Evolutionary conservation across 2,113 vertebrate genomes (phyloP), one percentile per base, ranked within the genome.

Genomic region (Tylochromis polylepis): DNA sequence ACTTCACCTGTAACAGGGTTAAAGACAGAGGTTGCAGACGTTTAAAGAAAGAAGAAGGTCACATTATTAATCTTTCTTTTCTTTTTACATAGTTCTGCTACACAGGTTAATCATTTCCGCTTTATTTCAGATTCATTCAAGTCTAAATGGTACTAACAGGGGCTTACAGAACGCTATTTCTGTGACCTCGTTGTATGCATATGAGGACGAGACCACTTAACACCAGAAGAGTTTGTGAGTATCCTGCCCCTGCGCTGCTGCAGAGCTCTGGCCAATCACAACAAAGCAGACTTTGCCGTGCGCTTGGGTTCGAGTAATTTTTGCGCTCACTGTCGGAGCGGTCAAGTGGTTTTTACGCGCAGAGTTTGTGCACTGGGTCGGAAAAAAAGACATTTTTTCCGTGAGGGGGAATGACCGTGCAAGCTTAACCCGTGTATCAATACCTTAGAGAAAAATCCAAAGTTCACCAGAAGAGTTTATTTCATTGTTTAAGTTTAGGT

Each of bases 221-320:
- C 55, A 22, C 14, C 56, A 2, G 7, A 20, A 9, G 49, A 49
- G 20, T 83, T 15, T 36, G 51, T 56, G 15, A 14, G 36, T 4
- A 24, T 41, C 88, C 88, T 77, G 84, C 85, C 89, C 78, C 83
- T 62, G 78, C 11, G 81, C 36, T 53, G 20, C 72, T 80, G 29
- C 58, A 41, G 27, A 59, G 51, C 80, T 79, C 72, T 91, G 92
- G 62, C 96, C 96, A 96, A 97, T 97, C 94, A 95, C 87, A 91
- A 29, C 4, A 16, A 18, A 83, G 91, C 83, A 85, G 57, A 87
- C 70, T 90, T 91, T 86, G 92, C 20, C 11, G 89, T 11, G 8
- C 87, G 59, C 8, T n/a, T 62, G 80, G 58, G 75, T 80, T 59
- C 11, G 51, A 58, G 89, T 83, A 11, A 31, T 85, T 60, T 84